Base-by-base conservation (phyloP, 2,888 invertebrate genomes). In the Nymphalis urticae region DNA sequence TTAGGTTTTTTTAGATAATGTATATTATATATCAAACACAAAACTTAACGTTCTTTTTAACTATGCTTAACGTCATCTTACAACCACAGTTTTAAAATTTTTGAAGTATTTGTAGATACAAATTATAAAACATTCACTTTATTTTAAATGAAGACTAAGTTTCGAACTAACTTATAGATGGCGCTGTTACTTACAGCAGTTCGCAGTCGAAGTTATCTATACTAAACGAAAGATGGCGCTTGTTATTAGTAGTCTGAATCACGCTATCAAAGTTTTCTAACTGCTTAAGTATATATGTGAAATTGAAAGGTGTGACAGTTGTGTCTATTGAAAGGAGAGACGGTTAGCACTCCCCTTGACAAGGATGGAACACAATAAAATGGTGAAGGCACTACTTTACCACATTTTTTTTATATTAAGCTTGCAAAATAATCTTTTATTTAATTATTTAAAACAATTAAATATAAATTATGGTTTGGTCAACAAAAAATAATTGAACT, bases 321-420 rank as follows among this genome's bases (percentile, higher is more conserved):
- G 77, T 78, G 77, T 78, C 77, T 76, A 76, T 75, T 77, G 76
- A 76, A 76, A 76, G 78, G 76, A 78, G 75, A 78, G 77, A 77
- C 73, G 78, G 78, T 75, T 79, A 77, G 74, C 76, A 75, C 75
- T 77, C 78, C 74, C 77, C 79, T 73, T 78, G 78, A 72, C 75
- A 77, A 75, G 72, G 76, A 78, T 75, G 75, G 73, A 75, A 75
- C 75, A 78, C 76, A 78, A 62, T 70, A 73, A 75, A 76, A 65
- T 73, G 77, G 77, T 77, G 76, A 77, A 77, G 76, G 76, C 75
- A 75, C 76, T 68, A 70, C 77, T 77, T 77, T 74, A 75, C 75
- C 77, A 77, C 73, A 73, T 74, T 77, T 77, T 77, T 71, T 53
- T 21, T 24, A 16, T 54, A 6, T 27, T 27, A 51, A 21, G 51